phyloP scores from a whole-genome alignment of 2,888 invertebrate genomes.

The Mythimna albipuncta region DNA sequence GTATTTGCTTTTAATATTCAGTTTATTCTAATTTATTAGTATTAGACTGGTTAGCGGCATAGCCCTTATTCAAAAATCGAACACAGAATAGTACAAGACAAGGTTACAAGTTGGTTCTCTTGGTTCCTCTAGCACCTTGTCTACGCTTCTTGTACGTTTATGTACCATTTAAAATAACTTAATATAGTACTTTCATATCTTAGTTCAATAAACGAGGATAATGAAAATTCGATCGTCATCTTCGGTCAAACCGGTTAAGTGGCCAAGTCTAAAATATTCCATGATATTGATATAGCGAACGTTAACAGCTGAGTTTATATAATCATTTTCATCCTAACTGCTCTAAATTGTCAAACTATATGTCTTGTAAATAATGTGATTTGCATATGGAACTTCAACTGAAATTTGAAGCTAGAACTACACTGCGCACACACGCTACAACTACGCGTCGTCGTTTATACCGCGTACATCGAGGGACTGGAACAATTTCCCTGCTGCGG shows the following conservation, averaged over 20 bases:
- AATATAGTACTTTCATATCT: neutral
- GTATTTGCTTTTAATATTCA: neutral
- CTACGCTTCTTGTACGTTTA: too few species aligned
- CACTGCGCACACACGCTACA: too few species aligned
- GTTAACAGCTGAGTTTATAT: neutral
- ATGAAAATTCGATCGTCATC: neutral
- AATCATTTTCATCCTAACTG: too few species aligned
- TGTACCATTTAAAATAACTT: constrained; percentile 1
- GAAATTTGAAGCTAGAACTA: too few species aligned
- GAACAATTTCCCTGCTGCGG: too few species aligned
- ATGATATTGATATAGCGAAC: constrained; percentile 19
- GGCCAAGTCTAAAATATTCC: constrained; percentile 44
- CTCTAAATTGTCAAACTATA: too few species aligned
- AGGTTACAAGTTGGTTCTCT: too few species aligned
- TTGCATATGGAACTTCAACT: too few species aligned
- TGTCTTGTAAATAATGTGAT: neutral
- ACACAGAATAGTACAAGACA: neutral
- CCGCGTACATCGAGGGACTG: too few species aligned
- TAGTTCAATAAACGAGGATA: constrained; percentile 3
- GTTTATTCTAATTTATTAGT: neutral
- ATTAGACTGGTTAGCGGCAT: neutral
- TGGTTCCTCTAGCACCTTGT: too few species aligned
- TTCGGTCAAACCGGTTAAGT: constrained; percentile 30
- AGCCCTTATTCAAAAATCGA: neutral
- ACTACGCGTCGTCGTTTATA: too few species aligned